Evolutionary conservation across 2,113 vertebrate genomes (phyloP).

Genomic region (Xiphophorus maculatus): DNA sequence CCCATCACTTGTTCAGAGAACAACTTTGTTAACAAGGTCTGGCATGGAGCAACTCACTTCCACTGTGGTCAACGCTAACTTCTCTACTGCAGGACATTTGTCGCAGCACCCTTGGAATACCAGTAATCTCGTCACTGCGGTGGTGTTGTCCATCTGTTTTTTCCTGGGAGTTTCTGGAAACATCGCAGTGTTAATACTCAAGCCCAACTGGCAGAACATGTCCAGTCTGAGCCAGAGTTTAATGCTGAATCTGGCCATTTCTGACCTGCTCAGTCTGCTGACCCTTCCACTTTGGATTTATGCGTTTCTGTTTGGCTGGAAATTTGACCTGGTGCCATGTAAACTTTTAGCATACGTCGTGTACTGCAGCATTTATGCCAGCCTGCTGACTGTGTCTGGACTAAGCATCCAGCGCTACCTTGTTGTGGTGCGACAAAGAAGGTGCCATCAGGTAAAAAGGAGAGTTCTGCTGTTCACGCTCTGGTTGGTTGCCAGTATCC

Average conservation of each 20-base stretch:
- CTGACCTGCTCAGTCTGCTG: conserved; percentile 36
- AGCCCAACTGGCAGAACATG: conserved; percentile 22
- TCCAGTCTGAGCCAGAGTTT: conserved; percentile 36
- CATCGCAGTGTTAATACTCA: conserved; percentile 23
- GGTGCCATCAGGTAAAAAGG: neutral
- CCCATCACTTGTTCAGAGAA: neutral
- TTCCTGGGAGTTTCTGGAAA: conserved; percentile 55
- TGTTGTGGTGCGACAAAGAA: neutral
- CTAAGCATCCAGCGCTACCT: conserved; percentile 1
- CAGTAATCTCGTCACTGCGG: accelerated
- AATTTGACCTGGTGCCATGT: neutral
- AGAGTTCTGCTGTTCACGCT: neutral
- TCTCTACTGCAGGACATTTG: conserved; percentile 5
- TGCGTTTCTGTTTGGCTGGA: neutral
- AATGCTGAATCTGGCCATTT: conserved; percentile 42
- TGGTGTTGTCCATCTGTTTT: conserved; percentile 28
- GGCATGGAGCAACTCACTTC: conserved; percentile 26
- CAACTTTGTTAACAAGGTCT: neutral
- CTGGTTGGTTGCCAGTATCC: neutral
- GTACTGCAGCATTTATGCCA: neutral
- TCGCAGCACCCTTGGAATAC: neutral
- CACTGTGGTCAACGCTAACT: neutral
- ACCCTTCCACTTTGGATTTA: conserved; percentile 46
- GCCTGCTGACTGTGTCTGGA: neutral
- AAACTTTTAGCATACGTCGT: neutral